phyloP scores from a whole-genome alignment of 1,140 invertebrate species.

The Tetranychus cinnabarinus region DNA sequence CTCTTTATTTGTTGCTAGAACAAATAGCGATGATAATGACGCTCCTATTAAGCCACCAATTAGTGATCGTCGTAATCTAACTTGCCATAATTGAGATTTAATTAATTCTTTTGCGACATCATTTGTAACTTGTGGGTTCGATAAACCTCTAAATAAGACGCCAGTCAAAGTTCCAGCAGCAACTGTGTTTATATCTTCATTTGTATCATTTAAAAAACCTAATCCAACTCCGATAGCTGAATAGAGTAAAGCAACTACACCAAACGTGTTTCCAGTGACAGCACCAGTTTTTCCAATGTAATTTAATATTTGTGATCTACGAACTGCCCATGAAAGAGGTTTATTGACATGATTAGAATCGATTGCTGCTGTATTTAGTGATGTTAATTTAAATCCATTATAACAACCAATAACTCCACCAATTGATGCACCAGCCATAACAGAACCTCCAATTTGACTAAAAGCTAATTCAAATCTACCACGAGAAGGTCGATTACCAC shows the following conservation, averaged over 20 bases:
- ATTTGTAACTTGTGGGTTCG: neutral
- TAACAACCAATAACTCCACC: slow-evolving; percentile 7
- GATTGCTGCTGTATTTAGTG: slow-evolving; percentile 42
- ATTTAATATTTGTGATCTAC: slow-evolving; percentile 75
- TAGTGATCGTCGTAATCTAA: neutral
- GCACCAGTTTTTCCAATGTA: slow-evolving; percentile 74
- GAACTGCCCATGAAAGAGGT: slow-evolving; percentile 31
- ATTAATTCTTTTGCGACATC: neutral
- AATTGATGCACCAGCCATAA: slow-evolving; percentile 16
- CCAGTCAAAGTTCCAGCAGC: slow-evolving; percentile 63
- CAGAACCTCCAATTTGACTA: slow-evolving; percentile 59
- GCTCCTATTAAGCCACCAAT: slow-evolving; percentile 4
- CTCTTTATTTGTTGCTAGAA: slow-evolving; percentile 1
- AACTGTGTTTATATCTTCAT: slow-evolving; percentile 68
- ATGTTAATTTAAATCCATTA: slow-evolving; percentile 12
- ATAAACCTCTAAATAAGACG: slow-evolving; percentile 34
- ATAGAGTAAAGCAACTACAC: slow-evolving; percentile 32
- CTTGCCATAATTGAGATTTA: neutral
- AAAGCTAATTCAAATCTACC: slow-evolving; percentile 70
- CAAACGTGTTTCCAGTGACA: slow-evolving; percentile 62
- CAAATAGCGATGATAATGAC: neutral
- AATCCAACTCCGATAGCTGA: slow-evolving; percentile 8
- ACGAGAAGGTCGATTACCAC: slow-evolving; percentile 38
- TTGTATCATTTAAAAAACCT: slow-evolving; percentile 51
- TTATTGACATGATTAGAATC: slow-evolving; percentile 34